Conservation (phyloP, 2,113 vertebrate genomes). For the Misgurnus mizolepis region DNA sequence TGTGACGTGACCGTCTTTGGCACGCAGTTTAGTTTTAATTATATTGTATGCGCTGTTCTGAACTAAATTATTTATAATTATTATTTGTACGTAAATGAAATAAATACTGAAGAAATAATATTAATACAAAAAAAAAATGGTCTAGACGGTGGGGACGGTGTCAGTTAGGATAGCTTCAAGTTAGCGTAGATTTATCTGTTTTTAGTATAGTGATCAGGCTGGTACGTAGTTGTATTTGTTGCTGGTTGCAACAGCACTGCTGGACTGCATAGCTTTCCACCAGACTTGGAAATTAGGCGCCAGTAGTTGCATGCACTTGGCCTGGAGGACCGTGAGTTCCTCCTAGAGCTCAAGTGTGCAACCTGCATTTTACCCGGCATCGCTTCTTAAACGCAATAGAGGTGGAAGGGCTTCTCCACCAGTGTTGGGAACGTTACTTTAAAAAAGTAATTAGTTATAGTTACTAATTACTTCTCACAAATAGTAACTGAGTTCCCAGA, state of each 20-base stretch:
- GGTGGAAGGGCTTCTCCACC: not conserved
- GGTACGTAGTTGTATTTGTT: not conserved
- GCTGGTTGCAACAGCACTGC: not conserved
- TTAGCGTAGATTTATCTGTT: not conserved
- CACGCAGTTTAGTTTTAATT: no score
- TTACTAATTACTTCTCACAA: no score
- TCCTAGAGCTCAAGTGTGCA: not conserved
- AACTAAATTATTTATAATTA: no score
- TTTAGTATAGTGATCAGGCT: not conserved
- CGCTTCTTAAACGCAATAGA: not conserved
- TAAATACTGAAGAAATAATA: no score
- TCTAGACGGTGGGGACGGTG: no score
- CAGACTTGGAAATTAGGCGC: not conserved
- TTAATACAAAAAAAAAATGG: no score
- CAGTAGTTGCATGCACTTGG: not conserved
- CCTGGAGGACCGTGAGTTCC: not conserved
- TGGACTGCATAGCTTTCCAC: not conserved
- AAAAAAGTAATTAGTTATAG: no score
- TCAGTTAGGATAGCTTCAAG: not conserved
- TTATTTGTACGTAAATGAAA: no score
- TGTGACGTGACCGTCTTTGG: no score
- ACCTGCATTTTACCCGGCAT: not conserved
- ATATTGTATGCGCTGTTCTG: no score
- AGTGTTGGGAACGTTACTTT: no score
- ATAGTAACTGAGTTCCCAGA: no score